phyloP scores from a whole-genome alignment of 2,113 vertebrate species.

The Pachypanchax playfairii region DNA sequence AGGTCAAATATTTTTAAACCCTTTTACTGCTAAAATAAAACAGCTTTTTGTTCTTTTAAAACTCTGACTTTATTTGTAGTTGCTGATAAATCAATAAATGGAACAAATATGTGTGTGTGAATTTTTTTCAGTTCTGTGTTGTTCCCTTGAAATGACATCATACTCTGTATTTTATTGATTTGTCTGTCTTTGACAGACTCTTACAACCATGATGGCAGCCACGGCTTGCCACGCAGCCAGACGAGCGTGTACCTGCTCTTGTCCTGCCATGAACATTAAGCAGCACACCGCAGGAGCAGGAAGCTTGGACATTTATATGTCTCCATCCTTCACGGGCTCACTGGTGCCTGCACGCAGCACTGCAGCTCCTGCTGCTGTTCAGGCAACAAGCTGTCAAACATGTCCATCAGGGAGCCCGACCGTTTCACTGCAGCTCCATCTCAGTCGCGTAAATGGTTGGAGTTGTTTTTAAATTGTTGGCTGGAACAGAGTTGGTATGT shows the following conservation, averaged over 20 bases:
- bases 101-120: too few relatives aligned
- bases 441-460: slow-evolving; percentile 12
- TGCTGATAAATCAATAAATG: too few relatives aligned
- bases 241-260: slow-evolving; percentile 40
- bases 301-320: slow-evolving; percentile 61
- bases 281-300: slow-evolving; percentile 43
- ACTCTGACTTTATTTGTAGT: too few relatives aligned
- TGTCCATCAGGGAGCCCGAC: slow-evolving; percentile 33
- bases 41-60: too few relatives aligned
- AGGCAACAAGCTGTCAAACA: slow-evolving; percentile 45
- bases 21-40: too few relatives aligned
- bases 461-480: slow-evolving; percentile 34
- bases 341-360: slow-evolving; percentile 48
- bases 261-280: slow-evolving; percentile 46
- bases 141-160: too few relatives aligned
- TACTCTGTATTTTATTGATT: slow-evolving; percentile 45
- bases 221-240: slow-evolving; percentile 57
- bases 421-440: slow-evolving; percentile 3
- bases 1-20: too few relatives aligned
- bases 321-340: slow-evolving; percentile 65
- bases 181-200: slow-evolving; percentile 54
- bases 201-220: slow-evolving; percentile 53
- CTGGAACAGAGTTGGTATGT: slow-evolving; percentile 30
- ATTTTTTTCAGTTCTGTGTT: too few relatives aligned
- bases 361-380: slow-evolving; percentile 16